Conservation (phyloP, 2,797 vertebrate genomes). For the Delichon dasypus region DNA sequence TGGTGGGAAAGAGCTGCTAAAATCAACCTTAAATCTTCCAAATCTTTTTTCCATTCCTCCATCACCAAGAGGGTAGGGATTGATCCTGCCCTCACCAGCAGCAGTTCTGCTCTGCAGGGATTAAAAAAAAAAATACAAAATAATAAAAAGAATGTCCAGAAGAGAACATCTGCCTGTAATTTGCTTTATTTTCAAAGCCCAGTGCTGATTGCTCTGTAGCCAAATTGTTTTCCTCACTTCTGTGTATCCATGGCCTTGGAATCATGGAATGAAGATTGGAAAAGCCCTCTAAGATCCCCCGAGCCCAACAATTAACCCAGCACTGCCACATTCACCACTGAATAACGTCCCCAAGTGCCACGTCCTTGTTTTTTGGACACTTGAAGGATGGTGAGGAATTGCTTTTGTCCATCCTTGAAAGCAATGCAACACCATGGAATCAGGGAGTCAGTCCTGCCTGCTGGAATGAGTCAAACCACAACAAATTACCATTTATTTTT, state of each 20-base stretch:
- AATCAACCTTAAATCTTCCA: neutral
- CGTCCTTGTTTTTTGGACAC: neutral
- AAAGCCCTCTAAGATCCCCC: neutral
- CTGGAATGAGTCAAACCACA: neutral
- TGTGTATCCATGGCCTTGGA: neutral
- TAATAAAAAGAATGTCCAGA: neutral
- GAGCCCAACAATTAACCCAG: neutral
- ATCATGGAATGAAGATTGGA: neutral
- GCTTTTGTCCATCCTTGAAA: neutral
- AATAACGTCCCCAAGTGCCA: neutral
- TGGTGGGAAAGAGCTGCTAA: neutral
- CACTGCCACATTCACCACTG: neutral
- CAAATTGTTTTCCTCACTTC: neutral
- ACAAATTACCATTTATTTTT: fast-evolving
- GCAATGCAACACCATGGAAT: neutral
- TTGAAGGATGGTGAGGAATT: neutral
- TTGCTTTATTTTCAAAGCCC: neutral
- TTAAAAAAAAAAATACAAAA: neutral
- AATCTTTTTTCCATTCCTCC: neutral
- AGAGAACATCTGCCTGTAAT: neutral
- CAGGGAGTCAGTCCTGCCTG: neutral
- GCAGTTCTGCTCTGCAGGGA: neutral
- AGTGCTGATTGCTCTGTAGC: neutral
- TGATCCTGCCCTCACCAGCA: neutral
- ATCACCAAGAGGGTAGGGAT: neutral